These are phyloP conservation scores for Antechinus flavipes DNA, from an alignment of 2,113 vertebrate species.

Conservation along the genomic window DNA sequence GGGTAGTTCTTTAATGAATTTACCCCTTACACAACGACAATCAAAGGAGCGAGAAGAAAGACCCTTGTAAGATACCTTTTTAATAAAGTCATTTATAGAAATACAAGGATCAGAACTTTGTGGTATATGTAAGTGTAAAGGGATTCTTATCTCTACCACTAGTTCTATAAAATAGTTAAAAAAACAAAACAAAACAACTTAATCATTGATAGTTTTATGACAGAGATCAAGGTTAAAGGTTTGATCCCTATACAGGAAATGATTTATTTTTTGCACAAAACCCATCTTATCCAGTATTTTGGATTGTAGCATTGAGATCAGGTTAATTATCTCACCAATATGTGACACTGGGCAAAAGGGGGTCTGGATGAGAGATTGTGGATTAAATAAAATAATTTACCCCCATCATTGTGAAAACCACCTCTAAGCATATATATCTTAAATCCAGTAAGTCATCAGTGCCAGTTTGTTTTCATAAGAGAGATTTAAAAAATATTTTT, in stretches of 20 bases:
- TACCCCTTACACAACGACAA: not conserved
- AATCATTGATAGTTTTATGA: not conserved
- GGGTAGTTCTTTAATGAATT: not conserved
- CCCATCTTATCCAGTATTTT: not conserved
- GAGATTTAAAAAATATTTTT: constrained; percentile 1
- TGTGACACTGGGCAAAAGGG: not conserved
- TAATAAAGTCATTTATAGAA: not conserved
- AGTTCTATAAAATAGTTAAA: not conserved
- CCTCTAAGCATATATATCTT: not conserved
- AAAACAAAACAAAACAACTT: not conserved
- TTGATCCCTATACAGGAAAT: not conserved
- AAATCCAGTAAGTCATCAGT: not conserved
- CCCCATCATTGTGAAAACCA: constrained; percentile 10
- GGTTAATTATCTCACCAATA: too few species aligned
- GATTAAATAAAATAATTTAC: not conserved
- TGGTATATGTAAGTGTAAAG: not conserved
- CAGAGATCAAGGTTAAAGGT: not conserved
- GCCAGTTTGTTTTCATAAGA: not conserved
- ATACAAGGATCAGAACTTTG: not conserved
- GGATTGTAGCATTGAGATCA: not conserved
- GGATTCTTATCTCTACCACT: not conserved
- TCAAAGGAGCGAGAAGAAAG: not conserved
- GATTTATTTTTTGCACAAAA: not conserved
- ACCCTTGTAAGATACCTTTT: not conserved
- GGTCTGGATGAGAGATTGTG: not conserved